These are phyloP conservation scores for Xanthia togata DNA, from an alignment of 2,888 invertebrate species.

Conservation along the genomic window DNA sequence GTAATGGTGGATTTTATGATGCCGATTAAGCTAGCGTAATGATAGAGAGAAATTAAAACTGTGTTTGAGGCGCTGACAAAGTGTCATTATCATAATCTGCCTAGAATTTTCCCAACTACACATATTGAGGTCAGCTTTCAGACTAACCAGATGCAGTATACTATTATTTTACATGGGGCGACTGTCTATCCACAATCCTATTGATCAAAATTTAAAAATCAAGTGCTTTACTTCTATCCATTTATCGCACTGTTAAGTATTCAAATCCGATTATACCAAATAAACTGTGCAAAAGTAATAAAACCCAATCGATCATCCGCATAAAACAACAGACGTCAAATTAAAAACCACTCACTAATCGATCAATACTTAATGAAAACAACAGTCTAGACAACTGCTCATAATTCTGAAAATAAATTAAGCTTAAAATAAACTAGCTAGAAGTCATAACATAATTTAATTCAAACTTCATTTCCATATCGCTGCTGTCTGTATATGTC, in stretches of 20 bases:
- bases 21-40: background rate
- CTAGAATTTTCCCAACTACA: background rate
- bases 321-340: background rate
- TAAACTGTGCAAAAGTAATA: background rate
- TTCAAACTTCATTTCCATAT: slow-evolving; percentile 24
- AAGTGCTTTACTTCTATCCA: background rate
- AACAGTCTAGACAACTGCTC: background rate
- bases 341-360: background rate
- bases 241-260: background rate
- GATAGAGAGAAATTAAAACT: background rate
- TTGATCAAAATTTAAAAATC: background rate
- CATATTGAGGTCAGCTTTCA: background rate
- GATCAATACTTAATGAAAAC: background rate
- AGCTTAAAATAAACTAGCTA: slow-evolving; percentile 4
- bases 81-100: background rate
- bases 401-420: slow-evolving; percentile 9
- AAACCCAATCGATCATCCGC: background rate
- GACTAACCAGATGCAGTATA: background rate
- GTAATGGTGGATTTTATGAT: background rate
- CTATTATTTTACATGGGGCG: background rate
- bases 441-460: slow-evolving; percentile 19
- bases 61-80: background rate
- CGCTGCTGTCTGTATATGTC: slow-evolving; percentile 77
- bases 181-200: background rate
- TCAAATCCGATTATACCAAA: background rate